Conservation (phyloP, 2,797 vertebrate species). For the Alosa sapidissima region DNA sequence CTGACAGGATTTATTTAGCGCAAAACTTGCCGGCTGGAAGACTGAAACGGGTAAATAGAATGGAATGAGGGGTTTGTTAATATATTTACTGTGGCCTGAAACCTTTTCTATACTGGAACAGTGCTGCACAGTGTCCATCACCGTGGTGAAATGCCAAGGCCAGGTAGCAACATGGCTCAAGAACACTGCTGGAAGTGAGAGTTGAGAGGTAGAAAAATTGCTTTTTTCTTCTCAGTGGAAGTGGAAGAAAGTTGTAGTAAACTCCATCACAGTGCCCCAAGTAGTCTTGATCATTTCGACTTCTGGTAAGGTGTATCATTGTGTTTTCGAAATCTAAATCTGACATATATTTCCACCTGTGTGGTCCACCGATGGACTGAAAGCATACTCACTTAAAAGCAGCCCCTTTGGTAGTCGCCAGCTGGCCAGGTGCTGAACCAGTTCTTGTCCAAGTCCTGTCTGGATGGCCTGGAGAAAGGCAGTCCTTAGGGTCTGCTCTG, state of each 20-base stretch:
- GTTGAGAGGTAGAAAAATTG: slow-evolving; percentile 34
- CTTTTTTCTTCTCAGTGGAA: not conserved
- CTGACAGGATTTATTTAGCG: slow-evolving; percentile 72
- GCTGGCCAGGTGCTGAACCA: slow-evolving; percentile 25
- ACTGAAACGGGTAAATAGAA: slow-evolving; percentile 21
- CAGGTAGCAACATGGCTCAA: not conserved
- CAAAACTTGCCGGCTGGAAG: slow-evolving; percentile 62
- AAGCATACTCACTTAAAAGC: slow-evolving; percentile 10
- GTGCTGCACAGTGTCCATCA: not conserved
- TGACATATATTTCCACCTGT: not conserved
- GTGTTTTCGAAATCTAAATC: not conserved
- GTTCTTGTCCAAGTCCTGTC: slow-evolving; percentile 33
- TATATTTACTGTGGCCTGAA: slow-evolving; percentile 1
- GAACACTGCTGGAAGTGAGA: not conserved
- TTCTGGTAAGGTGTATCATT: not conserved
- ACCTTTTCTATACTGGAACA: not conserved
- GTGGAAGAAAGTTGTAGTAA: not conserved
- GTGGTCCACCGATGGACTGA: not conserved
- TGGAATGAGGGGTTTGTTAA: not conserved
- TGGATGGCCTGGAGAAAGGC: slow-evolving; percentile 32
- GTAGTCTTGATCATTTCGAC: not conserved
- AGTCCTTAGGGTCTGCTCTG: slow-evolving; percentile 25
- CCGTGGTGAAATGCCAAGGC: slow-evolving; percentile 1
- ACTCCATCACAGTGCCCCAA: not conserved
- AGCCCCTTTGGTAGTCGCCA: not conserved